A percentile compares a stretch with the other conserved stretches of the same genome.
Conservation (phyloP, 2,888 invertebrate genomes). For the Hybos culiciformis region DNA sequence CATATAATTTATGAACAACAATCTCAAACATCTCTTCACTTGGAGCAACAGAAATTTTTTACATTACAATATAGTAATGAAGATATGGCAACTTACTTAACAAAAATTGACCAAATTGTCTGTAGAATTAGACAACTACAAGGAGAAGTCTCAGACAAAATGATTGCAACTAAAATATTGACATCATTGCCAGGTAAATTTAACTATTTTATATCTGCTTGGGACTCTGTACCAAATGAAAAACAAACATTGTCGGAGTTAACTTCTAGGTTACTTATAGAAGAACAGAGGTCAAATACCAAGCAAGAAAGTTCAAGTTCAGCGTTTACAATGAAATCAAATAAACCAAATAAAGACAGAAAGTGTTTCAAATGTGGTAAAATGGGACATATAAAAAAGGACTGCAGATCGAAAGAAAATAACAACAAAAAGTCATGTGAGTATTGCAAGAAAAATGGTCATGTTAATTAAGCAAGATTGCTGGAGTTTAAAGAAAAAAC, state of each 20-base stretch:
- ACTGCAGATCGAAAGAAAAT: background rate
- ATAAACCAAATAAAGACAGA: too few species aligned
- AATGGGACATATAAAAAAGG: background rate
- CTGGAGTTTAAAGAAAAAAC: too few species aligned
- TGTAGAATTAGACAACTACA: background rate
- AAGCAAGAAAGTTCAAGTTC: background rate
- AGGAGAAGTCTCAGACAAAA: background rate
- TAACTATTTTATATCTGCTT: too few species aligned
- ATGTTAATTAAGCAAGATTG: background rate
- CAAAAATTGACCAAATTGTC: background rate
- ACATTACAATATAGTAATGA: background rate
- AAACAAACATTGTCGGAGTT: background rate
- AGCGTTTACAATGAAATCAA: background rate
- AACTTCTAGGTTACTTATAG: background rate
- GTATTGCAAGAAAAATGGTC: background rate
- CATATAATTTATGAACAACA: too few species aligned
- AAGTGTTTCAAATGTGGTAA: background rate
- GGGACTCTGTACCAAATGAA: background rate
- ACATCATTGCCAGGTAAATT: background rate
- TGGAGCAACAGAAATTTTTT: background rate
- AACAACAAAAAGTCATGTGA: background rate
- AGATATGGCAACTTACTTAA: background rate
- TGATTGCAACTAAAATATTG: background rate
- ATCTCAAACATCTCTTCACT: background rate
- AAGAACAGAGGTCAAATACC: background rate